Evolutionary conservation across 2,888 invertebrate species (phyloP).

Genomic region (Xestia xanthographa): DNA sequence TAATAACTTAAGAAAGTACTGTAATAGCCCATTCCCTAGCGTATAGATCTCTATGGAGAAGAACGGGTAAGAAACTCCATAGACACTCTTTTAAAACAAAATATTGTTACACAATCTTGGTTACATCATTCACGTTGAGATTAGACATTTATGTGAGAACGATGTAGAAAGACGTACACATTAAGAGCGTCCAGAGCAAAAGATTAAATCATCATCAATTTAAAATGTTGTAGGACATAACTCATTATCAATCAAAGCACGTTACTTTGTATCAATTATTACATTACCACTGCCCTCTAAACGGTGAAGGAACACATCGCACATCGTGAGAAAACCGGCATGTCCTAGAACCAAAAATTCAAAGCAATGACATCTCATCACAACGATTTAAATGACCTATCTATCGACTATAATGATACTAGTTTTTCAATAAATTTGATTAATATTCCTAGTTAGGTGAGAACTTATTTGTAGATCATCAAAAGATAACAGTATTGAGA

Average conservation of each 20-base stretch:
- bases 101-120: too few species aligned
- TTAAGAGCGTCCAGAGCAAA: too few species aligned
- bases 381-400: background rate
- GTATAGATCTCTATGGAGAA: too few species aligned
- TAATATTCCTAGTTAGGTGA: slow-evolving; percentile 4
- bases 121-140: too few species aligned
- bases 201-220: too few species aligned
- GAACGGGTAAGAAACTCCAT: too few species aligned
- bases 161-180: too few species aligned
- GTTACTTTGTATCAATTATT: background rate
- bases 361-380: background rate
- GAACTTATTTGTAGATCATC: slow-evolving; percentile 27
- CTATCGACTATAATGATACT: background rate
- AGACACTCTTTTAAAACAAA: too few species aligned
- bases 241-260: background rate
- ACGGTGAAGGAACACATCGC: too few species aligned
- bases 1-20: too few species aligned
- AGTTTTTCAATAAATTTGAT: slow-evolving; percentile 5
- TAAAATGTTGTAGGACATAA: background rate
- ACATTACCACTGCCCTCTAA: background rate
- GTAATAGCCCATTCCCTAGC: too few species aligned
- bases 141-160: too few species aligned
- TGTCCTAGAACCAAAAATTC: background rate
- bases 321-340: background rate
- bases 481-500: slow-evolving; percentile 22